Base-by-base conservation (phyloP, 2,888 invertebrate species). In the Drosophila atripex region DNA sequence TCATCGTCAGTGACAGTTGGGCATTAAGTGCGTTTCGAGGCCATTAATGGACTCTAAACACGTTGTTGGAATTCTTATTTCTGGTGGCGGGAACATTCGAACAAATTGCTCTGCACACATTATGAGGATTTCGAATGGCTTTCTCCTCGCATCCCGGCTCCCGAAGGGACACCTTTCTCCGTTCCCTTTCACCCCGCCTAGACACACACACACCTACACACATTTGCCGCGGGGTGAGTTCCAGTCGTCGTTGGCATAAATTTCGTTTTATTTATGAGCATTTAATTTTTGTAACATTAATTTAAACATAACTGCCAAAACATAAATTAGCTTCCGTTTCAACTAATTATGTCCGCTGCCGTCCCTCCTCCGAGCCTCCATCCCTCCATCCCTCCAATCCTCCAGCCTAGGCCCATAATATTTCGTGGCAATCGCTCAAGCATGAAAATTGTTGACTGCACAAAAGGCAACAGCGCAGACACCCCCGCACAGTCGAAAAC, bases 301-400 rank as follows among this genome's bases (percentile, higher is more conserved):
- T 89, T 89, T 86, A 88, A 88, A 83, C 88, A 90, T 88, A 90
- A 90, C 90, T 90, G 90, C 88, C 90, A 89, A 88, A 89, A 90
- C 88, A 90, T 89, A 90, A 90, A 90, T 90, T 89, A 90, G 89
- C 89, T 89, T 86, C 89, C 86, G 88, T 88, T 88, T 88, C 83
- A 84, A 88, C 89, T 90, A 89, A 88, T 88, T 86, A 88, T 88
- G 79, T 77, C 82, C 86, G 87, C 75, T 61, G 23, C 46, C 49
- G 9, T 25, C 35, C 25, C 16, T 6, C 52, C 12, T 9, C 55
- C n/a, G 7, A 11, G 11, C 30, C 28, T 21, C 32, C 28, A 25
- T 32, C n/a, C 11, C n/a, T n/a, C n/a, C n/a, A n/a, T n/a, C n/a
- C n/a, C n/a, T n/a, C n/a, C n/a, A n/a, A n/a, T n/a, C n/a, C n/a